Evolutionary conservation across 2,113 vertebrate species (phyloP), one percentile per base, ranked within the genome.

Genomic region (Cathartes aura): DNA sequence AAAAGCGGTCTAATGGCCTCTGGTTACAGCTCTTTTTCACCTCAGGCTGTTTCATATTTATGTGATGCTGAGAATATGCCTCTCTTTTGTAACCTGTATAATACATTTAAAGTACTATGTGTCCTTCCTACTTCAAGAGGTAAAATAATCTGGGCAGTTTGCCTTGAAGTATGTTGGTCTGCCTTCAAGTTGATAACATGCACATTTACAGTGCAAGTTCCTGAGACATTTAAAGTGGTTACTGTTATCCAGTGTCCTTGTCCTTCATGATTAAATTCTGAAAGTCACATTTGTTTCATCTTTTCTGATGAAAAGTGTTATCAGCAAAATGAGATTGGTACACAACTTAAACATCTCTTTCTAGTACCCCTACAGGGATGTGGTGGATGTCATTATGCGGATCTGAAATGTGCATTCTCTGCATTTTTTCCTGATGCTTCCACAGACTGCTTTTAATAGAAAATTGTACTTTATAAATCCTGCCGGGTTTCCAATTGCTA

Each of bases 251-350:
- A 91, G 3, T 81, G 90, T 86, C 93, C 93, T 98, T 97, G 95
- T 95, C 96, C 95, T 82, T 96, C 89, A 87, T 94, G 96, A 97
- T 97, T 95, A 94, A 83, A 94, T 96, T 96, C 64, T 97, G 87
- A 96, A 97, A 97, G 94, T 96, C 95, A 96, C 75, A 94, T 96
- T 95, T 97, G 87, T 96, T 97, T 95, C 95, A 92, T 91, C 86
- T 92, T 95, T 95, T 91, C 66, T 95, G 78, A 92, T 76, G 80
- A 93, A 96, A 98, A 95, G 82, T 87, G 89, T 88, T 97, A 93
- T 95, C 96, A 97, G 85, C 89, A 97, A 89, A 97, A 95, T 84
- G 82, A 92, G 80, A 95, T 47, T 96, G 94, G 87, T 93, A 87
- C 85, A 97, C 89, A 93, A 93, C 55, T 88, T 88, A 56, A 92